Evolutionary conservation across 2,888 invertebrate species (phyloP).

Genomic region (Leucophenga maculata): DNA sequence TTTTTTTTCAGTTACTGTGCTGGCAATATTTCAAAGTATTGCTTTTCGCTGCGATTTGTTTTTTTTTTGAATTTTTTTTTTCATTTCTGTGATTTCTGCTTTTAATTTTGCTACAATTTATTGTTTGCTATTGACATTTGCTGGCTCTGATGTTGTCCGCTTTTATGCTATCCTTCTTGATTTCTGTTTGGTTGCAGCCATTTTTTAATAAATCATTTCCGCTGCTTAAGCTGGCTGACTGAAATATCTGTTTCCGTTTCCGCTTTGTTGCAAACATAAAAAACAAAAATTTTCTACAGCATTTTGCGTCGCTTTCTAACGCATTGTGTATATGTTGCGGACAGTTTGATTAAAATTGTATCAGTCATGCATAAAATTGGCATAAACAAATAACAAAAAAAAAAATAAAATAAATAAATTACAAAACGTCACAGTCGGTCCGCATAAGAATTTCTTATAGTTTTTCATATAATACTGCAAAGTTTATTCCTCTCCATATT

Average conservation of each 20-base stretch:
- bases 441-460: slow-evolving; percentile 49
- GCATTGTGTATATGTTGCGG: slow-evolving; percentile 35
- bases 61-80: slow-evolving; percentile 50
- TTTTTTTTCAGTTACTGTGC: slow-evolving; percentile 10
- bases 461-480: background rate
- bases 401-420: slow-evolving; percentile 16
- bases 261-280: slow-evolving; percentile 32
- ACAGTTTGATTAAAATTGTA: slow-evolving; percentile 45
- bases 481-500: background rate
- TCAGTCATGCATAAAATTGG: slow-evolving; percentile 44
- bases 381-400: slow-evolving; percentile 4
- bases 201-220: slow-evolving; percentile 65
- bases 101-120: slow-evolving; percentile 41
- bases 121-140: slow-evolving; percentile 20
- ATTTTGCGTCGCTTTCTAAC: background rate
- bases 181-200: slow-evolving; percentile 43
- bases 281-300: background rate
- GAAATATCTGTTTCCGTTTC: slow-evolving; percentile 53
- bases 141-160: background rate
- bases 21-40: background rate
- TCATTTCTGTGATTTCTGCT: slow-evolving; percentile 47
- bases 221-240: slow-evolving; percentile 51
- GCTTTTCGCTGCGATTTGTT: slow-evolving; percentile 36
- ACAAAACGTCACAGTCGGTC: slow-evolving; percentile 40
- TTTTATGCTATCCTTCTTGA: slow-evolving; percentile 33